Base-by-base conservation (phyloP, 2,113 vertebrate species). In the Strigops habroptila region DNA sequence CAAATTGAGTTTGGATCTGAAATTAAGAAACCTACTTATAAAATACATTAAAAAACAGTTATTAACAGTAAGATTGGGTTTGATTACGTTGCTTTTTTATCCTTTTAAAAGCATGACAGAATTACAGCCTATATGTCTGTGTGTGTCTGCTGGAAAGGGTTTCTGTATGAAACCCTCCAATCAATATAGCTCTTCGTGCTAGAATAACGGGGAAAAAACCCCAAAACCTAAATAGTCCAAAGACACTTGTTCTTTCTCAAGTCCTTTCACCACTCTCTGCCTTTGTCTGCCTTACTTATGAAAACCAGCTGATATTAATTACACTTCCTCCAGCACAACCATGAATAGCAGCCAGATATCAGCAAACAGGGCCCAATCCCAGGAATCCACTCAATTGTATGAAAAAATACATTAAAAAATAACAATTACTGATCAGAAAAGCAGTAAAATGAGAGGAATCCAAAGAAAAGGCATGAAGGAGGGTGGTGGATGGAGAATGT, bases 241-340 rank as follows among this genome's bases (percentile, higher is more conserved):
- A 91, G 77, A 80, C 1, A 22, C 71, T 95, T 96, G 94, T 93
- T 96, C 89, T 91, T 85, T 93, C 91, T 85, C 81, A 88, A 93
- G 62, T 79, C 96, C 93, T 97, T 95, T 96, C 87, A 89, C 18
- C 86, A 88, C 93, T 95, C 96, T 77, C 91, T 94, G 96, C 96
- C 96, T 97, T 91, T 95, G 95, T 95, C 81, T 96, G 96, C 93
- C 96, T 97, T 93, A 93, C 96, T 97, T 96, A 93, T 96, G 95
- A 88, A 96, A 97, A 96, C 88, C 96, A 98, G 96, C 96, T 97
- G 97, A 96, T 77, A 95, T 90, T 96, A 97, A 97, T 85, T 95
- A 96, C 63, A 64, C 94, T 96, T 93, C 73, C 49, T 63, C 23
- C 65, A 53, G n/a, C 83, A 86, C 76, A 97, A 91, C 52, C 93